Evolutionary conservation across 2,797 vertebrate species (phyloP), one percentile per base, ranked within the genome.

Genomic region (Pithecia hirsuta): DNA sequence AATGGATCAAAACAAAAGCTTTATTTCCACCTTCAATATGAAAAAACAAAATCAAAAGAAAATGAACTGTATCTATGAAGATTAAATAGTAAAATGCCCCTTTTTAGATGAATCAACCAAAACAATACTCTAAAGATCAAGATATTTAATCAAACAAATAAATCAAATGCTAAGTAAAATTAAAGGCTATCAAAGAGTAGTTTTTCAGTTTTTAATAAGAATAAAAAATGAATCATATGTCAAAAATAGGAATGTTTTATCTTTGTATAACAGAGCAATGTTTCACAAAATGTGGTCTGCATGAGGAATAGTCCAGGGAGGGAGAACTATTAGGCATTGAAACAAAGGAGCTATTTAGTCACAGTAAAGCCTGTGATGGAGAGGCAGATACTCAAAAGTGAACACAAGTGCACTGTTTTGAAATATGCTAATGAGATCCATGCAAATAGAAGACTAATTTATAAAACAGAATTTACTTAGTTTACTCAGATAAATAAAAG

Each of bases 121-220:
- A 96, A 50, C 39, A 91, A 24, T 96, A 83, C 96, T 95, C 82
- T 74, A 75, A 95, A 95, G 93, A 94, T 70, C n/a, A 93, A 80
- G 72, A 78, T 83, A 88, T 89, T 96, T 97, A 97, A 97, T 97
- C 85, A 97, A 96, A 97, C 97, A 95, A 96, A 92, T 96, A 95
- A 96, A 98, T 97, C 96, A 97, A 97, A 96, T 59, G 50, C 83
- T 93, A 89, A 81, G 85, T 94, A 96, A 95, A 97, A 95, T 95
- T 89, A 93, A 97, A 95, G 78, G 30, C 57, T 72, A 97, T 97
- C 93, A 97, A 97, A 96, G 64, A 91, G 76, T 24, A 72, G 64
- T 67, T 83, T 91, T 97, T 95, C 59, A 96, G 88, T 97, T 39
- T 96, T 97, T 97, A 97, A 96, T 89, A 96, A 82, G 92, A 96